These are phyloP conservation scores for Sisyra nigra DNA, from an alignment of 2,888 invertebrate species.

Conservation along the genomic window DNA sequence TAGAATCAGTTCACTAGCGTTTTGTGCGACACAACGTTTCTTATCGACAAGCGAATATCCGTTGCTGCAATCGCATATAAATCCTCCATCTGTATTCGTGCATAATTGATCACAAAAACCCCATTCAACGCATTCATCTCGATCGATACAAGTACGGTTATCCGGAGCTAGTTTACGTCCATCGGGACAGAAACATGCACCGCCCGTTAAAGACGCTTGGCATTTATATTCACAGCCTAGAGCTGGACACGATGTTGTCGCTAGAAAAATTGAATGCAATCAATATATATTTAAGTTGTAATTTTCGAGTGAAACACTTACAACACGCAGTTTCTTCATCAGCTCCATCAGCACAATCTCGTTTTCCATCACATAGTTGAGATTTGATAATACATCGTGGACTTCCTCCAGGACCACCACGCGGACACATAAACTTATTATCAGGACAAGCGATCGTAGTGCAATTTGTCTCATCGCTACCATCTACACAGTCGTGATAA, in stretches of 20 bases:
- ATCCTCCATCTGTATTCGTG: slow-evolving; percentile 72
- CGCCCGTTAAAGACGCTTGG: slow-evolving; percentile 76
- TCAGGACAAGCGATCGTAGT: slow-evolving; percentile 76
- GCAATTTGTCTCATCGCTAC: slow-evolving; percentile 78
- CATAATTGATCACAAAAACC: slow-evolving; percentile 93
- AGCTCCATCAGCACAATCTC: slow-evolving; percentile 80
- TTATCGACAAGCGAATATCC: slow-evolving; percentile 52
- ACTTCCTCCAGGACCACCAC: slow-evolving; percentile 49
- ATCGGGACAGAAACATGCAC: slow-evolving; percentile 75
- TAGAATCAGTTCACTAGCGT: slow-evolving; percentile 39
- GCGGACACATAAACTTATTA: slow-evolving; percentile 80
- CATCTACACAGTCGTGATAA: slow-evolving; percentile 82
- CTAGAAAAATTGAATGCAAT: slow-evolving; percentile 31
- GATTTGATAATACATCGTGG: slow-evolving; percentile 79
- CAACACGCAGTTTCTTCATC: slow-evolving; percentile 83
- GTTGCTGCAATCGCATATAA: slow-evolving; percentile 64
- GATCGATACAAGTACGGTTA: slow-evolving; percentile 77
- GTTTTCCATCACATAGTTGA: slow-evolving; percentile 79
- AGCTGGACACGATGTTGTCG: slow-evolving; percentile 63
- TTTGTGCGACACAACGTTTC: slow-evolving; percentile 45
- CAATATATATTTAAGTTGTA: slow-evolving; percentile 1
- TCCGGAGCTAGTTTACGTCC: slow-evolving; percentile 72
- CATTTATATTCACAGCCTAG: slow-evolving; percentile 85
- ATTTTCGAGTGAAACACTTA: slow-evolving; percentile 33
- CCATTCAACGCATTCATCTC: slow-evolving; percentile 85